A percentile compares a stretch with the other conserved stretches of the same genome.
These are phyloP conservation scores for Dreissena rostriformis DNA, from an alignment of 1,140 invertebrate genomes.

Conservation along the genomic window DNA sequence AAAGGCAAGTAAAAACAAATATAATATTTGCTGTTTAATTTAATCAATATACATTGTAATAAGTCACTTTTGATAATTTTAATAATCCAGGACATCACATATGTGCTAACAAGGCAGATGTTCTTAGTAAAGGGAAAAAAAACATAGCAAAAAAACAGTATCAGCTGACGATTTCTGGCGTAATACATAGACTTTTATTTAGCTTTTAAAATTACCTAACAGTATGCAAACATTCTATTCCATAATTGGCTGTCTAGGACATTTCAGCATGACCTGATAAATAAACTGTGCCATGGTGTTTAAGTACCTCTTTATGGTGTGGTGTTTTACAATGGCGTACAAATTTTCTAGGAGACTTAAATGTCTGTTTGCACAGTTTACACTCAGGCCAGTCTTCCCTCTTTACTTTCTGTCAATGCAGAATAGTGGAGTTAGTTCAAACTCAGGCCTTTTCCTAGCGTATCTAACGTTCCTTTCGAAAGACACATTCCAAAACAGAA, in stretches of 20 bases:
- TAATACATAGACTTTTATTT: background rate
- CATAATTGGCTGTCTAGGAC: too few species aligned
- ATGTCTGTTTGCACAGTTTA: slow-evolving; percentile 52
- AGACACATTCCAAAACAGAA: background rate
- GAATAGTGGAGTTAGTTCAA: background rate
- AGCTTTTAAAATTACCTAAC: background rate
- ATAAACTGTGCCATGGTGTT: too few species aligned
- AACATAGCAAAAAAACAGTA: background rate
- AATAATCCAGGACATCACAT: too few species aligned
- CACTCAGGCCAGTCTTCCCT: slow-evolving; percentile 46
- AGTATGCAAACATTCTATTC: too few species aligned
- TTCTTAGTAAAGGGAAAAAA: background rate
- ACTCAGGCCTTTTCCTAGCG: too few species aligned
- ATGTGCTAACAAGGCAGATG: too few species aligned
- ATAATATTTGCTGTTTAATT: too few species aligned
- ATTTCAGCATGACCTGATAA: too few species aligned
- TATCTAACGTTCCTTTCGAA: too few species aligned
- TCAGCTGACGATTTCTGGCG: background rate
- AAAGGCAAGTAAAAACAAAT: too few species aligned
- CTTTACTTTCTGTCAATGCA: slow-evolving; percentile 37
- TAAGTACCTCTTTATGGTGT: slow-evolving; percentile 45
- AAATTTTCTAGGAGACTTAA: slow-evolving; percentile 57
- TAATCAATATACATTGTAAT: too few species aligned
- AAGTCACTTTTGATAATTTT: too few species aligned
- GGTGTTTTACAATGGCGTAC: slow-evolving; percentile 54